Evolutionary conservation across 2,888 invertebrate species (phyloP).

Genomic region (Amphipoea oculea): DNA sequence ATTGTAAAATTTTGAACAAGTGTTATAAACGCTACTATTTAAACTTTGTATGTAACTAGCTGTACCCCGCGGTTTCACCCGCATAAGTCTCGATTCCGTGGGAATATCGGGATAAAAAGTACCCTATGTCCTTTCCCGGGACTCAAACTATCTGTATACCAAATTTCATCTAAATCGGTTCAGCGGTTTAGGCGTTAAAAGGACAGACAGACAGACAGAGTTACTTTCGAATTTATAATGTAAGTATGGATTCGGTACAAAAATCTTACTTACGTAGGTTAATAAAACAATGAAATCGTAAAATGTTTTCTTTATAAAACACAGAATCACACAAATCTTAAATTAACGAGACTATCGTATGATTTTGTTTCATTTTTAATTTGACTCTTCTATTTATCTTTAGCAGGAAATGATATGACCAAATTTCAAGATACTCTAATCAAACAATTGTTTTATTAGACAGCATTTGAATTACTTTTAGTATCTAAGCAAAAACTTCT

Average conservation of each 20-base stretch:
- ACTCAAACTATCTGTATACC: no score
- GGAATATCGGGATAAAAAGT: no score
- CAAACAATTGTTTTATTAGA: neutral
- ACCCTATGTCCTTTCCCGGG: no score
- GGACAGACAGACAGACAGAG: no score
- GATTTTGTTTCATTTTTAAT: slow-evolving; percentile 17
- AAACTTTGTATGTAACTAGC: neutral
- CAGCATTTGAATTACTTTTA: neutral
- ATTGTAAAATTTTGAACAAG: neutral
- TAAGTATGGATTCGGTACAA: neutral
- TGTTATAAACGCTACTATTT: neutral
- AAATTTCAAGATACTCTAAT: slow-evolving; percentile 41
- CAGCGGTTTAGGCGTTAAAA: no score
- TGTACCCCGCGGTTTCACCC: no score
- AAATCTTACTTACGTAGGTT: neutral
- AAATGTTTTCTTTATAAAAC: neutral
- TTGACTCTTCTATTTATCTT: slow-evolving; percentile 11
- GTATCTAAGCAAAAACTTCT: neutral
- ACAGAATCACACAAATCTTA: neutral
- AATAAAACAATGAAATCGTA: neutral
- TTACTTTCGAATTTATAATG: no score
- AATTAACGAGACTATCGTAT: slow-evolving; percentile 2
- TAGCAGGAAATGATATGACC: neutral
- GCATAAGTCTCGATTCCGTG: no score
- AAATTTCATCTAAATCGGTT: no score